These are phyloP conservation scores for Bugulina stolonifera DNA, from an alignment of 2,888 invertebrate genomes.

Conservation along the genomic window DNA sequence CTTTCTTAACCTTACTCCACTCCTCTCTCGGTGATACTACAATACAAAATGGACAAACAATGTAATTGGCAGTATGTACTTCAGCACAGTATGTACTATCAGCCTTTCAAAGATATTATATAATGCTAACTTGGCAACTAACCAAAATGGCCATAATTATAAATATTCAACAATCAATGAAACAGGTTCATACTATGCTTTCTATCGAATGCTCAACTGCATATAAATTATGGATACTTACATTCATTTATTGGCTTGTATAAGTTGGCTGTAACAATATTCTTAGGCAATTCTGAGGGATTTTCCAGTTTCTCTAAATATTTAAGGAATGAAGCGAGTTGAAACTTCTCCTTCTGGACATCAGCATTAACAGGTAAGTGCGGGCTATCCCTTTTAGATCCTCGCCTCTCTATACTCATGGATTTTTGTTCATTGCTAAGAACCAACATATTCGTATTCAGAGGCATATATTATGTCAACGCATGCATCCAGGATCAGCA, in stretches of 20 bases:
- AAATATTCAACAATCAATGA: too few species aligned
- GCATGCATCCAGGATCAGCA: too few species aligned
- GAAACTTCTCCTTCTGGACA: slow-evolving; percentile 6
- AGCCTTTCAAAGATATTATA: too few species aligned
- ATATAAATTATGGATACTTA: too few species aligned
- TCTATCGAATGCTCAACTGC: too few species aligned
- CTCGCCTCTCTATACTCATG: not conserved
- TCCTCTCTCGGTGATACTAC: slow-evolving; percentile 3
- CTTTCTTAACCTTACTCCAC: not conserved
- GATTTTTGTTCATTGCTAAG: not conserved
- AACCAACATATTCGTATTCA: not conserved
- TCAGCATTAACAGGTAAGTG: not conserved
- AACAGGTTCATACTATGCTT: too few species aligned
- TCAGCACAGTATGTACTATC: not conserved
- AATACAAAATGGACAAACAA: too few species aligned
- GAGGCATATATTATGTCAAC: too few species aligned
- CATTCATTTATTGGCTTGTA: not conserved
- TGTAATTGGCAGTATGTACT: not conserved
- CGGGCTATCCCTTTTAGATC: not conserved
- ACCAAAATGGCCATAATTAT: too few species aligned
- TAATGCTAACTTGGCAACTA: too few species aligned
- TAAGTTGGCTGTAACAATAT: not conserved
- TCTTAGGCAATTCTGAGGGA: not conserved
- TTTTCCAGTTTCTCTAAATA: slow-evolving; percentile 2
- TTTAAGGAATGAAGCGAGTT: not conserved